Conservation (phyloP, 2,888 invertebrate species). For the Phoenoteleia sp. region DNA sequence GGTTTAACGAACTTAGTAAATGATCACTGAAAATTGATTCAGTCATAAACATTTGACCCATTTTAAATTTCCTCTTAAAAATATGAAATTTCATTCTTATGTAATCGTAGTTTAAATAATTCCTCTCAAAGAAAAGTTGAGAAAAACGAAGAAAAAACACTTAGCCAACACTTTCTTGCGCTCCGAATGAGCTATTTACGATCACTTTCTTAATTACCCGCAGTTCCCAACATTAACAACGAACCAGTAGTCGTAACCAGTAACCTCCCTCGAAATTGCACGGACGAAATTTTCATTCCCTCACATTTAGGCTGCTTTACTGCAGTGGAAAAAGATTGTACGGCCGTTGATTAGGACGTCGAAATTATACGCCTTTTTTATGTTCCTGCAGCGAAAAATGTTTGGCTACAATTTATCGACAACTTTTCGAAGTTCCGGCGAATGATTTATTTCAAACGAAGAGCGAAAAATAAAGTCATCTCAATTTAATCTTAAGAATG, state of each 20-base stretch:
- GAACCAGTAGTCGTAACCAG: constrained; percentile 74
- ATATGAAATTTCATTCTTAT: background rate
- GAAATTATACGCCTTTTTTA: constrained; percentile 21
- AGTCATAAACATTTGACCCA: too few species aligned
- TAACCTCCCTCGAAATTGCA: constrained; percentile 70
- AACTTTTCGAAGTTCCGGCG: background rate
- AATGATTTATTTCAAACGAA: background rate
- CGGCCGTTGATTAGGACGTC: constrained; percentile 46
- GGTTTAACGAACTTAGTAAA: too few species aligned
- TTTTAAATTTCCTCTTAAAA: background rate
- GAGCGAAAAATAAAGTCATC: background rate
- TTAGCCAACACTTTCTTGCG: constrained; percentile 41
- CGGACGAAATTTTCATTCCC: constrained; percentile 70
- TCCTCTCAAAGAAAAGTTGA: constrained; percentile 10
- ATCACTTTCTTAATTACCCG: constrained; percentile 81
- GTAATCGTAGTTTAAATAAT: background rate
- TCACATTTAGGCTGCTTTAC: constrained; percentile 30
- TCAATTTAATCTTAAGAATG: too few species aligned
- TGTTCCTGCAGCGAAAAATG: background rate
- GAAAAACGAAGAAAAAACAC: too few species aligned
- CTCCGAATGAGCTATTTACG: constrained; percentile 78
- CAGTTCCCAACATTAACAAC: constrained; percentile 80
- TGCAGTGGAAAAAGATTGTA: constrained; percentile 50
- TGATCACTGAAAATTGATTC: too few species aligned
- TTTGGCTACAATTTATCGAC: background rate